Conservation (phyloP, 2,797 vertebrate species). For the Sebastes goodei region DNA sequence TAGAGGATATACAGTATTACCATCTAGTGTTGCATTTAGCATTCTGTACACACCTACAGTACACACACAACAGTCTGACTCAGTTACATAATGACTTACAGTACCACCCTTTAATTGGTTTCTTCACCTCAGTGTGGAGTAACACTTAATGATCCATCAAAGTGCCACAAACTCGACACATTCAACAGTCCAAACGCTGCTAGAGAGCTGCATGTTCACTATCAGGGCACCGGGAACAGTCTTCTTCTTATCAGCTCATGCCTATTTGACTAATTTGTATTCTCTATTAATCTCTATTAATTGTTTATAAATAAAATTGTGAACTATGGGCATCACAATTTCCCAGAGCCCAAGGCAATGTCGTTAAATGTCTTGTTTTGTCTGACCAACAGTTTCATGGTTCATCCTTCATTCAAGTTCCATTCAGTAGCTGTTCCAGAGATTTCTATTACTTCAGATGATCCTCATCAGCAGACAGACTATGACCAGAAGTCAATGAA, state of each 20-base stretch:
- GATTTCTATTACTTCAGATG: not conserved
- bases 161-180: conserved; percentile 8
- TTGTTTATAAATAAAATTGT: not conserved
- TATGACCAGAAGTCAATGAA: not conserved
- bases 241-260: not conserved
- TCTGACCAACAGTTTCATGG: not conserved
- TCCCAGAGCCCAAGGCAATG: not conserved
- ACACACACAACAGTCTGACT: not conserved
- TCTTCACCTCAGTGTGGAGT: conserved; percentile 30
- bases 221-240: not conserved
- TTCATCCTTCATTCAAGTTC: not conserved
- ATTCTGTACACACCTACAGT: not conserved
- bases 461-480: not conserved
- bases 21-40: not conserved
- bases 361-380: not conserved
- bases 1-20: not conserved
- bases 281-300: not conserved
- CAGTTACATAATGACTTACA: conserved; percentile 5
- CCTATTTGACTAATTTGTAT: not conserved
- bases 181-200: not conserved
- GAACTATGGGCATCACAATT: not conserved
- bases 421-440: not conserved
- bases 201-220: not conserved
- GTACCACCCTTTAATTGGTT: conserved; percentile 16
- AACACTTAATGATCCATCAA: conserved; percentile 9